Evolutionary conservation across 2,113 vertebrate species (phyloP), one percentile per base, ranked within the genome.

Genomic region (Isurus oxyrinchus): DNA sequence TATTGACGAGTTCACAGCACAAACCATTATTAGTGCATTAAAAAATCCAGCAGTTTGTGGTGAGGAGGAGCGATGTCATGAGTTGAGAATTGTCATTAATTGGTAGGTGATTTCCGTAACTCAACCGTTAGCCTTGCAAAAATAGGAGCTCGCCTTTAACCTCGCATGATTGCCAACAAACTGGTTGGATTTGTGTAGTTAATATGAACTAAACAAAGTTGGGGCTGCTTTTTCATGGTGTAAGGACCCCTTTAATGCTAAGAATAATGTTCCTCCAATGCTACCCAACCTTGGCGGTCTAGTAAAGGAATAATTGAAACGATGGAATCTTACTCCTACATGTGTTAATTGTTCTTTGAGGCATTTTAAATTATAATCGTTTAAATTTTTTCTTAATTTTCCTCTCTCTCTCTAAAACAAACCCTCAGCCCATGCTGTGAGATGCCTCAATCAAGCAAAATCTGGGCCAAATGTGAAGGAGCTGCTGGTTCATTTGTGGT

Each of bases 381-480:
- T 76, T 53, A 1, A 14, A 86, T 96, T 61, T 95, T 72, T 16
- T 49, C 53, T n/a, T 21, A 23, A 23, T 67, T 35, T 27, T 94
- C 27, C 59, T n/a, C 27, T 72, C 44, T 72, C 67, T 76, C 23
- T 57, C 27, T 2, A 0, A 96, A 97, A 97, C 21, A 81, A 59
- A 90, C 96, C 96, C 96, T 96, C 94, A 94, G 96, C 96, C 96
- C 96, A 97, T 97, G 96, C 96, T 97, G 96, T 35, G 27, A 35
- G 31, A 79, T n/a, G 35, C 72, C 72, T 35, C 2, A 8, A 5
- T 79, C 31, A 5, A 97, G 96, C 97, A 96, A 97, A 97, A 72
- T 96, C 94, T 97, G 96, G 8, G 19, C 96, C 96, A 2, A 59
- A 94, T 96, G 63, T 19, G 44, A 27, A 21, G 21, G 86, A 88